Percentiles rank a stretch among this genome's conserved stretches.
Conservation (phyloP, 2,113 vertebrate species). For the Atractosteus spatula region DNA sequence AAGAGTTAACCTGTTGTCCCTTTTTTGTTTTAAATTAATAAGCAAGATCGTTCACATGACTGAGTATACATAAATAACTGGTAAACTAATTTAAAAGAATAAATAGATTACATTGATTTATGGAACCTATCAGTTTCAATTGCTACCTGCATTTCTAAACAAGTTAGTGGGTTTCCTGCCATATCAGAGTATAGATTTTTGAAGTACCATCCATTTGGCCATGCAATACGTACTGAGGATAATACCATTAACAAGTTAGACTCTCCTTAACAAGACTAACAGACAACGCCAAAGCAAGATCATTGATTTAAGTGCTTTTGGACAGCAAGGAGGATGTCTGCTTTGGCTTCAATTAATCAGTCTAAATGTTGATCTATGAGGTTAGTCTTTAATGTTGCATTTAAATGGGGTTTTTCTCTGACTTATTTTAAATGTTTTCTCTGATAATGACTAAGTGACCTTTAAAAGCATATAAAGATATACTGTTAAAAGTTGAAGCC, state of each 20-base stretch:
- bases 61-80: slow-evolving; percentile 35
- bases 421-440: no score
- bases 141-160: slow-evolving; percentile 39
- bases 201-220: slow-evolving; percentile 45
- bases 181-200: slow-evolving; percentile 45
- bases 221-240: background rate
- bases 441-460: no score
- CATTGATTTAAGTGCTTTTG: slow-evolving; percentile 52
- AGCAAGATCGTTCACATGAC: slow-evolving; percentile 31
- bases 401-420: no score
- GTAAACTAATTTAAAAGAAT: slow-evolving; percentile 41
- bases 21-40: slow-evolving; percentile 26
- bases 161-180: slow-evolving; percentile 40
- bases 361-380: no score
- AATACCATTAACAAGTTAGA: no score
- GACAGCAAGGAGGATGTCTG: slow-evolving; percentile 46
- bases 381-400: no score
- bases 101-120: slow-evolving; percentile 59
- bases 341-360: slow-evolving; percentile 21
- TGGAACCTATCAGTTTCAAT: slow-evolving; percentile 49
- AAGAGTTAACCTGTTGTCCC: no score
- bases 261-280: slow-evolving; percentile 16
- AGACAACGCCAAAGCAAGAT: slow-evolving; percentile 35
- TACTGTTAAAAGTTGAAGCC: no score
- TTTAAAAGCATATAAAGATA: no score